phyloP scores from a whole-genome alignment of 2,888 invertebrate genomes.

The Lumbricus terrestris region DNA sequence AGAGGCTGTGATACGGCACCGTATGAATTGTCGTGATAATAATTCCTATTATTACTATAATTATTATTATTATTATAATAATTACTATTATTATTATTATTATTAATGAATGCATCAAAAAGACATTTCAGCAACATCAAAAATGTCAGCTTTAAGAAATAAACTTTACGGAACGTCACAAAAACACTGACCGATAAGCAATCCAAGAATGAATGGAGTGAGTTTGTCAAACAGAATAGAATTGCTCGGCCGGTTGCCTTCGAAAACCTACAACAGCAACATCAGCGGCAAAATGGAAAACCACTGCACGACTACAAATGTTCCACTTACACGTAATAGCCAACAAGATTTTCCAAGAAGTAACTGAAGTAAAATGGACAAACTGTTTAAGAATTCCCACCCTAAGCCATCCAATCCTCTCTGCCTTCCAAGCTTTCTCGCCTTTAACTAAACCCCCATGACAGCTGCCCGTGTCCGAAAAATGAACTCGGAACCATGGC shows the following conservation, averaged over 20 bases:
- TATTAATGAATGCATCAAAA: too few species aligned
- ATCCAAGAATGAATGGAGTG: constrained; percentile 89
- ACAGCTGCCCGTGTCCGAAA: too few species aligned
- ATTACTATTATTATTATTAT: too few species aligned
- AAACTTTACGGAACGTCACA: not conserved
- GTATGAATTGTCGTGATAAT: too few species aligned
- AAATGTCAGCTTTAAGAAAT: not conserved
- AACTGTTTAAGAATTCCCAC: too few species aligned
- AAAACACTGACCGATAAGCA: constrained; percentile 77
- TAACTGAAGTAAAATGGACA: not conserved
- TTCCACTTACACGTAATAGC: not conserved
- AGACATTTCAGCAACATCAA: not conserved
- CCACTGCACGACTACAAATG: not conserved
- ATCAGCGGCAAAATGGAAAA: not conserved
- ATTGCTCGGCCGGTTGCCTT: constrained; percentile 95
- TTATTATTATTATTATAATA: too few species aligned
- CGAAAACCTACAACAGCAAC: constrained; percentile 68
- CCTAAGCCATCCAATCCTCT: too few species aligned
- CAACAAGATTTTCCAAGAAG: not conserved
- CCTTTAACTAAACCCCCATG: too few species aligned
- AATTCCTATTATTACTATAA: too few species aligned
- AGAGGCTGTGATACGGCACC: too few species aligned
- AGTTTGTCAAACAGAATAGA: constrained; percentile 88
- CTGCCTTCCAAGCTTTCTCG: too few species aligned
- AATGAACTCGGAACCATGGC: too few species aligned